Conservation (phyloP, 2,113 vertebrate species). For the Alectura lathami region DNA sequence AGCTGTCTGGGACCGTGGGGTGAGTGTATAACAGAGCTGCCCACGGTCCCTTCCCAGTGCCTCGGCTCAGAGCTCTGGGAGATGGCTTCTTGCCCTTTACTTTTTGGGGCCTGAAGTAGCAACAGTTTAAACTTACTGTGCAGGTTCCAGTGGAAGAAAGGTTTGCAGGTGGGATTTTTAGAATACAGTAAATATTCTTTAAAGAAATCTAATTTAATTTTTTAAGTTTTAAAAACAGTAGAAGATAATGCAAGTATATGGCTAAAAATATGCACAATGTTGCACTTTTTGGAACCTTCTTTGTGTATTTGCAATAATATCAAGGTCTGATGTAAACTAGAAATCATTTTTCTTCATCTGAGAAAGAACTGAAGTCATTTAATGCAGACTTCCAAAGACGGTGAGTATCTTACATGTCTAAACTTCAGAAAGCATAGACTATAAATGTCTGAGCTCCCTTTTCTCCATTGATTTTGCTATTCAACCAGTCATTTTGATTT, state of each 20-base stretch:
- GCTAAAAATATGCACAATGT: neutral
- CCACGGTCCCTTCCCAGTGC: neutral
- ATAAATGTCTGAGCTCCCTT: constrained; percentile 13
- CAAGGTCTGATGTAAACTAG: neutral
- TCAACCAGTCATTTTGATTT: constrained; percentile 10
- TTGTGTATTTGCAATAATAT: neutral
- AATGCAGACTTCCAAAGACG: neutral
- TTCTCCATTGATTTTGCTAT: constrained; percentile 31
- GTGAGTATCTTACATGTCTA: neutral
- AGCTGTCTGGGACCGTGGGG: neutral
- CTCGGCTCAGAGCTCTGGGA: neutral
- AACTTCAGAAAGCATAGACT: neutral
- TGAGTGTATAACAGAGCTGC: neutral
- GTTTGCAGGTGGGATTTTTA: neutral
- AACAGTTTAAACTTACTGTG: neutral
- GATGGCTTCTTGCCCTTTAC: neutral
- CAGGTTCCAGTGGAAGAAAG: neutral
- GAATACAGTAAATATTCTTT: neutral
- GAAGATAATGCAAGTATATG: neutral
- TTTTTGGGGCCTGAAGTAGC: neutral
- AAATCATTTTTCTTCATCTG: neutral
- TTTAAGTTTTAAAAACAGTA: neutral
- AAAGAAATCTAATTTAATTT: neutral
- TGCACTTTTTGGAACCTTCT: neutral
- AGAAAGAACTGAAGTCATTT: neutral